Percentiles rank a stretch among this genome's conserved stretches.
phyloP scores from a whole-genome alignment of 2,888 invertebrate species.

The Ectemnius continuus region DNA sequence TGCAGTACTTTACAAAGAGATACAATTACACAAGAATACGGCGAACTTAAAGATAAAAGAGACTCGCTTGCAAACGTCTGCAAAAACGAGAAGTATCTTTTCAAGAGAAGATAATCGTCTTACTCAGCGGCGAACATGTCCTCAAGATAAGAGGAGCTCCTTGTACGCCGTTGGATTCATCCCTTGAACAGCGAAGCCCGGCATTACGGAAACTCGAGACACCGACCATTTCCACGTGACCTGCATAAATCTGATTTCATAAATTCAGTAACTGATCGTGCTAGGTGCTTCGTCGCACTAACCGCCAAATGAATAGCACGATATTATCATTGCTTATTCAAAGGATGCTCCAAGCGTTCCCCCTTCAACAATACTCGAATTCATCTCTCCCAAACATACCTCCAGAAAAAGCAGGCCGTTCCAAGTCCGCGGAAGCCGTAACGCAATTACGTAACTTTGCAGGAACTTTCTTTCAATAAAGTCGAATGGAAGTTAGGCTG shows the following conservation, averaged over 20 bases:
- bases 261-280: slow-evolving; percentile 41
- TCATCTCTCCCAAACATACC: not conserved
- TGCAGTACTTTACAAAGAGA: no score
- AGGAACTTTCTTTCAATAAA: slow-evolving; percentile 1
- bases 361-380: no score
- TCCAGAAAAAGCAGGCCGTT: not conserved
- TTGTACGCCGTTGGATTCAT: slow-evolving; percentile 57
- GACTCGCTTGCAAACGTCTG: no score
- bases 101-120: slow-evolving; percentile 60
- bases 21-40: no score
- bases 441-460: not conserved
- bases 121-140: slow-evolving; percentile 53
- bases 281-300: not conserved
- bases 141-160: slow-evolving; percentile 64
- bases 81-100: slow-evolving; percentile 20
- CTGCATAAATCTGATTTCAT: slow-evolving; percentile 46
- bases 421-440: not conserved
- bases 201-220: slow-evolving; percentile 60
- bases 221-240: slow-evolving; percentile 51
- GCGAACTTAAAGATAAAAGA: no score
- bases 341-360: no score
- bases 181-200: slow-evolving; percentile 56
- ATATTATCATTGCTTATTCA: no score
- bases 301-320: not conserved
- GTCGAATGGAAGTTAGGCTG: not conserved